Conservation (phyloP, 2,113 vertebrate species). For the Dicrurus megarhynchus region DNA sequence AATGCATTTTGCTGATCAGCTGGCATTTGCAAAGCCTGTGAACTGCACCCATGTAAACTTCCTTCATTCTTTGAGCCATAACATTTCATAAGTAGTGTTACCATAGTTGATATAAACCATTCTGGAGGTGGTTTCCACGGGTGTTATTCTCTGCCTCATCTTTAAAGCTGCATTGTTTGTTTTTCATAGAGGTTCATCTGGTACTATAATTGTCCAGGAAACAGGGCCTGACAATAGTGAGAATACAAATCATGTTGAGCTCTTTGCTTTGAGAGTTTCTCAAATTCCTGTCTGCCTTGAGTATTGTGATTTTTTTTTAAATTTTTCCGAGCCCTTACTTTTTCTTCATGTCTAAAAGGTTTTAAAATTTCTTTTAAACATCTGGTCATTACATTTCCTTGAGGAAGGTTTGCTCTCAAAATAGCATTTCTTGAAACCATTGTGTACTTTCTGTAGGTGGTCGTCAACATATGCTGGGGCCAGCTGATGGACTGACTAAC, state of each 20-base stretch:
- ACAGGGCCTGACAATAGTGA: neutral
- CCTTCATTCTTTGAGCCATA: accelerated
- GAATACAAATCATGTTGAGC: neutral
- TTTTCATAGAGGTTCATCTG: neutral
- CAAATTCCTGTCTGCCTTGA: neutral
- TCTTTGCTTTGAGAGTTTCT: neutral
- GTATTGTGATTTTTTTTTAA: too few relatives aligned
- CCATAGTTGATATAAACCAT: neutral
- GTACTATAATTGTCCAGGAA: neutral
- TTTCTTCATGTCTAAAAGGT: neutral
- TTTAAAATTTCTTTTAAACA: neutral
- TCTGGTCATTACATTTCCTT: neutral
- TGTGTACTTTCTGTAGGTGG: neutral
- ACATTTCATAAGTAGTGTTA: neutral
- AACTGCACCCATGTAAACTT: neutral
- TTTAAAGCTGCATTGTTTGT: neutral
- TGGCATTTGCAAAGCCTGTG: neutral
- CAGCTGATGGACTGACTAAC: neutral
- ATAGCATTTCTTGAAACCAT: neutral
- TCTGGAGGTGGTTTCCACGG: neutral
- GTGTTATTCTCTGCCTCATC: neutral
- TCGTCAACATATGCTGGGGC: neutral
- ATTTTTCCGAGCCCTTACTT: neutral
- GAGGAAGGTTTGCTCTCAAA: neutral
- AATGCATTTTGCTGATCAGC: neutral